Evolutionary conservation across 2,797 vertebrate species (phyloP).

Genomic region (Lophius americanus): DNA sequence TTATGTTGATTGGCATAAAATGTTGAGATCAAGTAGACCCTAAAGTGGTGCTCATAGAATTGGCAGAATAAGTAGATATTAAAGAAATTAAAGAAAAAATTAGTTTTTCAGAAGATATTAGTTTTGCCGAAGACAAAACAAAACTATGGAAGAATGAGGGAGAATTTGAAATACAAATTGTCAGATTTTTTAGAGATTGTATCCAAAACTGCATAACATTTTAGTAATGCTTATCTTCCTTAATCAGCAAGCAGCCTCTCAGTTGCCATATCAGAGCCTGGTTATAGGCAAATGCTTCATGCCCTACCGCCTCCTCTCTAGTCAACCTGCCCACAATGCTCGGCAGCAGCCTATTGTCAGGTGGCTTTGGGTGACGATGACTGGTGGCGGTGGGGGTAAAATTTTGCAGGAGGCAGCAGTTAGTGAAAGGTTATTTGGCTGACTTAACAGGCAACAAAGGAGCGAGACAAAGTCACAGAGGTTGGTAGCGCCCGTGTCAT

Average conservation of each 20-base stretch:
- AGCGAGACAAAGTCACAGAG: constrained; percentile 47
- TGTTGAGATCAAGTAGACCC: not conserved
- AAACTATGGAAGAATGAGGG: not conserved
- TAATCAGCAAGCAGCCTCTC: constrained; percentile 68
- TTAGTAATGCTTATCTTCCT: not conserved
- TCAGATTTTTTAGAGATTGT: not conserved
- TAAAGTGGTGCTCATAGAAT: not conserved
- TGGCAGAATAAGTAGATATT: not conserved
- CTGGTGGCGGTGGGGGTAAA: constrained; percentile 28
- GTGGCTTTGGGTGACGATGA: constrained; percentile 18
- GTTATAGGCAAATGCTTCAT: constrained; percentile 30
- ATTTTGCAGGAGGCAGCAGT: constrained; percentile 24
- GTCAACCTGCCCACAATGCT: constrained; percentile 30
- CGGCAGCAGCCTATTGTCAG: constrained; percentile 11
- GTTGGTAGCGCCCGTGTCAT: constrained; percentile 29
- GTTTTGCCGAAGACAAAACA: too few relatives aligned
- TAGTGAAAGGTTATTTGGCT: constrained; percentile 49
- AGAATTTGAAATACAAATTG: not conserved
- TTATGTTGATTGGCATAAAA: not conserved
- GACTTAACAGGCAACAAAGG: constrained; percentile 50
- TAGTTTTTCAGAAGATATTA: too few relatives aligned
- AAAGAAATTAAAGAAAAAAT: too few relatives aligned
- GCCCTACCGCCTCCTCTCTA: constrained; percentile 41
- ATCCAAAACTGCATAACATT: not conserved
- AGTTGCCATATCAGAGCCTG: constrained; percentile 78